Evolutionary conservation across 1,140 invertebrate genomes (phyloP).

Genomic region (Solen grandis): DNA sequence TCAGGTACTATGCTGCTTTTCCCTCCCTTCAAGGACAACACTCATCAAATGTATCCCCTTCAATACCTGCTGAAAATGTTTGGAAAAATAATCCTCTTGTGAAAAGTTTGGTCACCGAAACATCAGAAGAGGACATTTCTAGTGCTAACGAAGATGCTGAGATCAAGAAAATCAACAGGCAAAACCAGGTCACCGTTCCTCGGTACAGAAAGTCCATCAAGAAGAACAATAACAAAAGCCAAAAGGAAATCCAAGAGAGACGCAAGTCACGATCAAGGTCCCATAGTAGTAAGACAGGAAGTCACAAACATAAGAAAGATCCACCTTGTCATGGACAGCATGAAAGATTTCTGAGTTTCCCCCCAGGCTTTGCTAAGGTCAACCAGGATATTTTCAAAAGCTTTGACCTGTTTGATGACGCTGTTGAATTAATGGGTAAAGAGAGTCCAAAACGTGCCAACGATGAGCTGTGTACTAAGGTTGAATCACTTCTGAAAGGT

Average conservation of each 20-base stretch:
- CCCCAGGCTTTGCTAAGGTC: conserved; percentile 47
- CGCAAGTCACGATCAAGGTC: background rate
- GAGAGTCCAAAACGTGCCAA: conserved; percentile 38
- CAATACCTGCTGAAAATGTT: conserved; percentile 43
- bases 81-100: conserved; percentile 66
- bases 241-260: background rate
- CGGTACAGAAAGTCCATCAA: conserved; percentile 41
- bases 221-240: conserved; percentile 21
- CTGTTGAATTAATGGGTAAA: background rate
- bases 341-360: conserved; percentile 57
- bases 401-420: conserved; percentile 2
- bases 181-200: conserved; percentile 26
- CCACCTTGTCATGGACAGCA: background rate
- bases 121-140: conserved; percentile 37
- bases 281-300: background rate
- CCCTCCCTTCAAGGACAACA: conserved; percentile 66
- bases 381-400: conserved; percentile 23
- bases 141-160: conserved; percentile 43
- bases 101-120: conserved; percentile 13
- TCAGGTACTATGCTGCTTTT: conserved; percentile 73
- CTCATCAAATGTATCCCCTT: conserved; percentile 35
- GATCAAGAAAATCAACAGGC: conserved; percentile 32
- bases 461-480: conserved; percentile 63
- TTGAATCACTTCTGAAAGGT: conserved; percentile 67
- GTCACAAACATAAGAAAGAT: background rate